Base-by-base conservation (phyloP, 1,140 invertebrate genomes). In the Aphelenchoides besseyi region DNA sequence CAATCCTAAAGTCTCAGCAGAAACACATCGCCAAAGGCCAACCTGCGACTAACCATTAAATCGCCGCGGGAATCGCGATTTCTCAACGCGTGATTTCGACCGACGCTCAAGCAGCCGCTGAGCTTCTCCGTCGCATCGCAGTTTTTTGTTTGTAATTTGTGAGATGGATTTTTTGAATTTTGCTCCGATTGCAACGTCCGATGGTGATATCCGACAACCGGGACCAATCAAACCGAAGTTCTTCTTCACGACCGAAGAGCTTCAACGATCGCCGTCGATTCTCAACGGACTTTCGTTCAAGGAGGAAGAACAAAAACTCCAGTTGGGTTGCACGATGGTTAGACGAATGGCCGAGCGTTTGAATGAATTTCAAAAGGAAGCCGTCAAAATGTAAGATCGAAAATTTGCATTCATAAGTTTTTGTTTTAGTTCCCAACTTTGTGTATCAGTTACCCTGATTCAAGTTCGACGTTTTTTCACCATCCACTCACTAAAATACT, bases 401-500 rank as follows among this genome's bases (percentile, higher is more conserved):
- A 30, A n/a, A 12, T 37, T 66, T 16, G 2, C n/a, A 35, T 0
- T 32, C 18, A 8, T 28, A 59, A 59, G 16, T 59, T 23, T 8
- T 23, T 59, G 9, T 53, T 66, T 66, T 29, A 69, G 67, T 18
- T 70, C 67, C 12, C 67, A 69, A 35, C 68, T 69, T 12, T 69
- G 67, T 62, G 33, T 69, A 16, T 69, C 23, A 9, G 57, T 71
- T 3, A n/a, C 63, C 18, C 70, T 69, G 61, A 69, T 69, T 1
- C 68, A 69, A 26, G 12, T 69, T 2, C 61, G 33, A 23, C 61
- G 67, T 16, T 76, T 76, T 36, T 76, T 76, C 54, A 54, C 57
- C 2, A 59, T 76, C 33, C 75, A 76, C 37, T 73, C 75, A 28
- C 53, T 76, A 9, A 41, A 30, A n/a, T 33, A 54, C 5, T 79